Percentiles rank a stretch among this genome's conserved stretches.
phyloP scores from a whole-genome alignment of 2,113 vertebrate genomes.

The Meriones unguiculatus region DNA sequence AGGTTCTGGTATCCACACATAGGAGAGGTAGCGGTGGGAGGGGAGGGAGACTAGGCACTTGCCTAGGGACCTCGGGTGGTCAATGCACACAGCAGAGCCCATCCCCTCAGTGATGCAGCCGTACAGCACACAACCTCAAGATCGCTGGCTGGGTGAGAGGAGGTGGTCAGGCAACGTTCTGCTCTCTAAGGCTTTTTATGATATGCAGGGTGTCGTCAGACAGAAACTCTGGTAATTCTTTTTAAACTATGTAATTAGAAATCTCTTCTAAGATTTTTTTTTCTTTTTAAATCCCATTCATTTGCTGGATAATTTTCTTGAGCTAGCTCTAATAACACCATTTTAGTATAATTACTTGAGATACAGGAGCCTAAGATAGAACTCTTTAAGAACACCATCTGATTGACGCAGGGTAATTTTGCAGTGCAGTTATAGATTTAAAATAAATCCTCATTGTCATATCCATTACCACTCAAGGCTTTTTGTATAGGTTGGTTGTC shows the following conservation, averaged over 20 bases:
- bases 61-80: neutral
- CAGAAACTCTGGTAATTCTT: conserved; percentile 75
- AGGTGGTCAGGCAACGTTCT: neutral
- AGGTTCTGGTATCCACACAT: neutral
- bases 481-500: conserved; percentile 3
- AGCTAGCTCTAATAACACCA: conserved; percentile 75
- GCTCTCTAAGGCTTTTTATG: conserved; percentile 42
- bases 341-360: conserved; percentile 78
- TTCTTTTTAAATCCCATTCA: conserved; percentile 73
- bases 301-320: conserved; percentile 74
- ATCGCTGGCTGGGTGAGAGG: neutral
- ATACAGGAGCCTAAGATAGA: conserved; percentile 71
- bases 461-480: conserved; percentile 38
- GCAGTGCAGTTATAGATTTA: conserved; percentile 61
- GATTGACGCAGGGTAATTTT: conserved; percentile 76
- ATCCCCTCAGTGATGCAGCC: neutral
- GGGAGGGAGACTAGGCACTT: neutral
- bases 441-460: conserved; percentile 73
- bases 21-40: neutral
- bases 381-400: conserved; percentile 74
- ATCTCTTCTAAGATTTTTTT: conserved; percentile 71
- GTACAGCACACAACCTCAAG: neutral
- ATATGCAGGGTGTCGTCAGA: neutral
- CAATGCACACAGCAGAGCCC: no score
- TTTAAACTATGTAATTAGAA: conserved; percentile 74